Evolutionary conservation across 2,797 vertebrate species (phyloP).

Genomic region (Oreochromis grahami): DNA sequence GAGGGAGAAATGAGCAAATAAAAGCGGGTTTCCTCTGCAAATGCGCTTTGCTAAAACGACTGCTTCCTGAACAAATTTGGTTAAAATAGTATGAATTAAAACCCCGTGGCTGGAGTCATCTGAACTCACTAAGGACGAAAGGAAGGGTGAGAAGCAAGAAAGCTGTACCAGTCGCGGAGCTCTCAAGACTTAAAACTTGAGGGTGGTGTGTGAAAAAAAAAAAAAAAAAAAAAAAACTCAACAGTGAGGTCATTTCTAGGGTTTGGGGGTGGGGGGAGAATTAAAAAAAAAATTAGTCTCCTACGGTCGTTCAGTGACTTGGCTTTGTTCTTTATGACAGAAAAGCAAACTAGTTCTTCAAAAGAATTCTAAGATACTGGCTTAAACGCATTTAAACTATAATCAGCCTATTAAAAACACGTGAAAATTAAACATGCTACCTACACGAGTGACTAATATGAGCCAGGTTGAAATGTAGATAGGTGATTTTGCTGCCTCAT

Average conservation of each 20-base stretch:
- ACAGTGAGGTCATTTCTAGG: not conserved
- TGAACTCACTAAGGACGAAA: not conserved
- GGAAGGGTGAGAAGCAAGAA: not conserved
- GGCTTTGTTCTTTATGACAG: not conserved
- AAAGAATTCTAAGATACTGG: not conserved
- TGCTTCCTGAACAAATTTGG: not conserved
- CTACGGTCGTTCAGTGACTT: not conserved
- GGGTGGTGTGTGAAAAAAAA: not conserved
- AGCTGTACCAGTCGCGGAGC: not conserved
- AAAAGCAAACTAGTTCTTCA: not conserved
- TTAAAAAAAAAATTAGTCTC: not conserved
- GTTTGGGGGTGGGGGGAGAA: not conserved
- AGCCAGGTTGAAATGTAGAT: not conserved
- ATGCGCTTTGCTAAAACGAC: not conserved
- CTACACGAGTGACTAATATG: not conserved
- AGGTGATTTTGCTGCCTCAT: not conserved
- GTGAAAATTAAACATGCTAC: not conserved
- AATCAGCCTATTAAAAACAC: not conserved
- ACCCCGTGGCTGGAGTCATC: conserved; percentile 8
- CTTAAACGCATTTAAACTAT: not conserved
- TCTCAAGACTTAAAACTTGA: not conserved
- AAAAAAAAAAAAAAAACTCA: not conserved
- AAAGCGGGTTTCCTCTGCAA: not conserved
- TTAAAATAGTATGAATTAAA: not conserved
- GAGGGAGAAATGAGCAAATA: not conserved